These are phyloP conservation scores for Macaria liturata DNA, from an alignment of 2,888 invertebrate genomes.

Conservation along the genomic window DNA sequence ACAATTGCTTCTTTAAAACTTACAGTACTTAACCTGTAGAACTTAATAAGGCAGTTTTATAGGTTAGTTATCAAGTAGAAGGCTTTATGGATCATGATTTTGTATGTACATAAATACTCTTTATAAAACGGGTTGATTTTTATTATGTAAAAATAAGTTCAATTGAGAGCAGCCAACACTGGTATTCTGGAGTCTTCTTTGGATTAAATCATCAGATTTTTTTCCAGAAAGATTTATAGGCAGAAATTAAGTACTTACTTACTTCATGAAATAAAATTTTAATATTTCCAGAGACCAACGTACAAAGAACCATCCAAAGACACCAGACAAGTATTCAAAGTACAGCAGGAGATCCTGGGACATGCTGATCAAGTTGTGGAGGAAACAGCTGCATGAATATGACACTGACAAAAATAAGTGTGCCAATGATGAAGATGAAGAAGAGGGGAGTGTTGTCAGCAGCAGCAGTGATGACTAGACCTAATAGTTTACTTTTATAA, in stretches of 20 bases:
- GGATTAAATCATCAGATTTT: not conserved
- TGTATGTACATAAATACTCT: too few relatives aligned
- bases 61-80: too few relatives aligned
- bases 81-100: too few relatives aligned
- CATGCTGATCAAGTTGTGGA: constrained; percentile 93
- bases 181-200: too few relatives aligned
- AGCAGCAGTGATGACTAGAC: constrained; percentile 15
- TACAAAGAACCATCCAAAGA: constrained; percentile 90
- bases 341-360: constrained; percentile 98
- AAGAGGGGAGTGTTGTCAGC: constrained; percentile 17
- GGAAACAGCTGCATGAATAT: constrained; percentile 91
- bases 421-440: constrained; percentile 18
- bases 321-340: constrained; percentile 94
- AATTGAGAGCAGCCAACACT: too few relatives aligned
- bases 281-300: constrained; percentile 81
- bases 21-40: too few relatives aligned
- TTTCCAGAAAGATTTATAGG: not conserved
- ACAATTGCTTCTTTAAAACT: too few relatives aligned
- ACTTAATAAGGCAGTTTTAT: too few relatives aligned
- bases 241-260: constrained; percentile 1
- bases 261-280: too few relatives aligned
- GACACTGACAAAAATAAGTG: constrained; percentile 74
- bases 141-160: too few relatives aligned
- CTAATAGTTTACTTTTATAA: not conserved
- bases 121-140: too few relatives aligned